Evolutionary conservation across 2,888 invertebrate genomes (phyloP).

Genomic region (Nematopogon swammerdamellus): DNA sequence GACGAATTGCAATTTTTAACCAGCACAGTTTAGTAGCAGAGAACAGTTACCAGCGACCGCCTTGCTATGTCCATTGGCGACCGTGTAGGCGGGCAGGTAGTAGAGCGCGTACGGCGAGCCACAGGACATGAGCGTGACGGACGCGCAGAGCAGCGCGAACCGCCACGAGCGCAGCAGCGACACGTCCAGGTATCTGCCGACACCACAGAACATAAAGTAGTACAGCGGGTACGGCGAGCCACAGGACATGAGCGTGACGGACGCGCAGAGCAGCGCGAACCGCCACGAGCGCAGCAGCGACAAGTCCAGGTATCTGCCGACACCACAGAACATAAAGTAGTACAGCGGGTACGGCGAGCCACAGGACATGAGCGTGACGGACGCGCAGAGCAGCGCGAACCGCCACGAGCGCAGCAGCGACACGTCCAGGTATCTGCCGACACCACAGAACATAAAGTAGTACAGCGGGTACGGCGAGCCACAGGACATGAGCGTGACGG

Average conservation of each 20-base stretch:
- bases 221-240: constrained; percentile 75
- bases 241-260: constrained; percentile 72
- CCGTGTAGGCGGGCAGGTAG: constrained; percentile 72
- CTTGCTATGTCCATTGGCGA: constrained; percentile 61
- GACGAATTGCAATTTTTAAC: too few relatives aligned
- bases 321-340: too few relatives aligned
- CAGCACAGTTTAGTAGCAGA: too few relatives aligned
- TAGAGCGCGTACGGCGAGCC: constrained; percentile 75
- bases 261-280: constrained; percentile 68
- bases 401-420: constrained; percentile 64
- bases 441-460: too few relatives aligned
- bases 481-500: constrained; percentile 72
- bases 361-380: constrained; percentile 72
- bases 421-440: constrained; percentile 62
- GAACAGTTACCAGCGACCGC: constrained; percentile 44
- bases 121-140: constrained; percentile 72
- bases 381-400: constrained; percentile 68
- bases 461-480: constrained; percentile 75
- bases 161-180: constrained; percentile 64
- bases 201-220: too few relatives aligned
- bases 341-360: constrained; percentile 75
- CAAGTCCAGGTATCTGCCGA: constrained; percentile 62
- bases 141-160: constrained; percentile 68
- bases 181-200: constrained; percentile 62
- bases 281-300: constrained; percentile 64